These are phyloP conservation scores for Austrolebias charrua DNA, from an alignment of 2,797 vertebrate species.

Conservation along the genomic window DNA sequence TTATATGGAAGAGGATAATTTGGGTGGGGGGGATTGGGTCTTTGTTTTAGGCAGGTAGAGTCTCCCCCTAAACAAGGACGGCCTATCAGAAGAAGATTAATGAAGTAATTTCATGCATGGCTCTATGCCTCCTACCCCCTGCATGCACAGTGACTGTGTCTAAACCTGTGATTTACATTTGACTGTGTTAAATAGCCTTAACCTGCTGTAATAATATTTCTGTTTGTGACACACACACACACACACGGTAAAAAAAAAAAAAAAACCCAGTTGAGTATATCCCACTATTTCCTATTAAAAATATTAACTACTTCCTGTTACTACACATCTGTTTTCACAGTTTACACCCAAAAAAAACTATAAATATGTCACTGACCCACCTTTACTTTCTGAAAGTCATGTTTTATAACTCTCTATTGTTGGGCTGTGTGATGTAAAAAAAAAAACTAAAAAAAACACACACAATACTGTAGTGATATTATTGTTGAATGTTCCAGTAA, in stretches of 20 bases:
- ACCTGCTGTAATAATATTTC: constrained; percentile 77
- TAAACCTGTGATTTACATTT: constrained; percentile 80
- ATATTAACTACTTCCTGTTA: not conserved
- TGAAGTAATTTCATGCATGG: constrained; percentile 88
- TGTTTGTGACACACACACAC: constrained; percentile 54
- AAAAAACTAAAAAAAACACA: not conserved
- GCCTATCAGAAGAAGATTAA: constrained; percentile 84
- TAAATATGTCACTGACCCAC: not conserved
- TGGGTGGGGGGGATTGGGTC: constrained; percentile 66
- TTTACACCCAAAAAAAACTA: not conserved
- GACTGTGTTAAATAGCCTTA: constrained; percentile 75
- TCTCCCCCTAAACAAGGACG: constrained; percentile 76
- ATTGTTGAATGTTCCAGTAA: not conserved
- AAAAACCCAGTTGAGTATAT: constrained; percentile 22
- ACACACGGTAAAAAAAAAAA: constrained; percentile 1
- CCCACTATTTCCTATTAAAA: constrained; percentile 14
- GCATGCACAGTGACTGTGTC: constrained; percentile 75
- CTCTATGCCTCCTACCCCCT: constrained; percentile 75
- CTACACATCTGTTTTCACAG: not conserved
- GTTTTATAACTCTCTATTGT: constrained; percentile 27
- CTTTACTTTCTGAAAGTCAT: constrained; percentile 28
- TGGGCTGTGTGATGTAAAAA: not conserved
- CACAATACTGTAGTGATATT: not conserved
- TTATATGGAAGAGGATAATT: constrained; percentile 75
- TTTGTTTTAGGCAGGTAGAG: constrained; percentile 82